Base-by-base conservation (phyloP, 2,888 invertebrate genomes). In the Drosophila gaucha region DNA sequence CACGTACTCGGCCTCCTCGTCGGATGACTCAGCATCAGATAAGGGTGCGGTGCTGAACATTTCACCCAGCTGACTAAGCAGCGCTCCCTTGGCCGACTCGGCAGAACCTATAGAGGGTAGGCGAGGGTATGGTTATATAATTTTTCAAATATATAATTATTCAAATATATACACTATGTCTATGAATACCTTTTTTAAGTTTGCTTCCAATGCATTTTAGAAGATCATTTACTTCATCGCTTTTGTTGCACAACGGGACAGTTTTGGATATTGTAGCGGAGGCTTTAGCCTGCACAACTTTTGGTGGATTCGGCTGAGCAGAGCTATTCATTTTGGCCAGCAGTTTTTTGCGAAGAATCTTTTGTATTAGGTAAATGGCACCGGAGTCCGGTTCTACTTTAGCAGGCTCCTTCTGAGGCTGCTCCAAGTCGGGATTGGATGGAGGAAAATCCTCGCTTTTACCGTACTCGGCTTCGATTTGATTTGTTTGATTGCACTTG, bases 1-100 rank as follows among this genome's bases (percentile, higher is more conserved):
- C 46, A 94, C 92, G 55, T 93, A 93, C 56, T 94, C 93, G 35
- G 93, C 94, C 24, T 93, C 93, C 33, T 93, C 93, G 18, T 90
- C 92, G 24, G 92, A 90, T 4, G 90, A 86, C 39, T 87, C 90
- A 3, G 89, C 71, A 64, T 90, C 89, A 16, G 84, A 88, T 5
- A 90, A 68, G 3, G 90, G 91, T 16, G 75, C 84, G 54, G 85
- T 89, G 52, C 89, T 88, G 3, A 91, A 77, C 14, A 91, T 83
- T 68, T 90, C 86, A 43, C 89, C 89, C 24, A 91, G 66, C 58
- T 90, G 90, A 58, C 77, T 88, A 43, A 91, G 70, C 6, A 91
- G 57, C 0, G 84, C 82, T 43, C 80, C 84, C 5, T 79, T 76
- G 18, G 86, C 75, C 39, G 73, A 12, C 16, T 73, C 79, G 8